Conservation (phyloP, 2,797 vertebrate species). For the Danio kyathit region DNA sequence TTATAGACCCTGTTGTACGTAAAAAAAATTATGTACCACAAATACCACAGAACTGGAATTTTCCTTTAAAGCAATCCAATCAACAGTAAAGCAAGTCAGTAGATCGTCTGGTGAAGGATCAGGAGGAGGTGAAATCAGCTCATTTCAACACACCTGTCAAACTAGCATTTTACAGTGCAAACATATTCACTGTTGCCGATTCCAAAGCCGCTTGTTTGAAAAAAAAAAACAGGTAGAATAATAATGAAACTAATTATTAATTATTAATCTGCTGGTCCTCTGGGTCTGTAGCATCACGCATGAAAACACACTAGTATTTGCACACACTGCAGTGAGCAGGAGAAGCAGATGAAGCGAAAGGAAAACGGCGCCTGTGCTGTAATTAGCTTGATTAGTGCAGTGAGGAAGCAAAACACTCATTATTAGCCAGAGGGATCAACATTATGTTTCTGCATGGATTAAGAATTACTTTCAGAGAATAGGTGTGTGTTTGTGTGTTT, state of each 20-base stretch:
- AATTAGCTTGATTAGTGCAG: slow-evolving; percentile 50
- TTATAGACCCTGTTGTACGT: too few relatives aligned
- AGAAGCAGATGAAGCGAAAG: slow-evolving; percentile 18
- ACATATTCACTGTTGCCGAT: neutral
- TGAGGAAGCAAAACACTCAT: slow-evolving; percentile 40
- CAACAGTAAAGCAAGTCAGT: too few relatives aligned
- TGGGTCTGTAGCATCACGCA: slow-evolving; percentile 23
- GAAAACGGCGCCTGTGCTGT: slow-evolving; percentile 36
- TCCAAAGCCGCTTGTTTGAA: neutral
- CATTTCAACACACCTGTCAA: too few relatives aligned
- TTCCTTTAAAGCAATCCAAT: too few relatives aligned
- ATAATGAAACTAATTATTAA: too few relatives aligned
- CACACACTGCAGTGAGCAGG: slow-evolving; percentile 23
- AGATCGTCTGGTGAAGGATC: too few relatives aligned
- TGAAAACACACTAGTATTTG: slow-evolving; percentile 17
- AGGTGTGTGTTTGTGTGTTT: neutral
- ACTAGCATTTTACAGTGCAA: too few relatives aligned
- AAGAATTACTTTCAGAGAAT: neutral
- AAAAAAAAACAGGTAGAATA: slow-evolving; percentile 8
- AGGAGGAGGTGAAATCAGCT: too few relatives aligned
- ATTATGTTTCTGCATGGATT: slow-evolving; percentile 2
- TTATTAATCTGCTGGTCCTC: slow-evolving; percentile 15
- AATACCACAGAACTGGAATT: too few relatives aligned
- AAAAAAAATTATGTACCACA: too few relatives aligned
- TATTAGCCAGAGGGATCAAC: slow-evolving; percentile 52